Base-by-base conservation (phyloP, 2,113 vertebrate genomes). In the Lepisosteus osseus region DNA sequence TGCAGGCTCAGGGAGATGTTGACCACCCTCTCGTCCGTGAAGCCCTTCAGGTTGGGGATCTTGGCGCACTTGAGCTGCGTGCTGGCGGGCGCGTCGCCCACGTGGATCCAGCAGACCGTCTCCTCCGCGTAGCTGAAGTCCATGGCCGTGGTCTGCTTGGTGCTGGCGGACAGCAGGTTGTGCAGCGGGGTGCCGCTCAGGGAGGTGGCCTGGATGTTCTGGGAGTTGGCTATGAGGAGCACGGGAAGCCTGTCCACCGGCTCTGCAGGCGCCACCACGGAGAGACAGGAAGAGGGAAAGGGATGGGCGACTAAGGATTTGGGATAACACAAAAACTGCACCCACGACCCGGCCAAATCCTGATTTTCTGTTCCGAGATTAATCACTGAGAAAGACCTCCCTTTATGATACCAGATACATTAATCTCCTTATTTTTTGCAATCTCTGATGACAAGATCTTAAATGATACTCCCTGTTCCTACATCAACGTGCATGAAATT, bases 1-100 rank as follows among this genome's bases (percentile, higher is more conserved):
- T 99, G 95, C 15, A 99, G 86, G 74, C 95, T 99, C 85, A 99
- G 94, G 17, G 97, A 95, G 83, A 98, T 96, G 89, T 99, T 97
- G 85, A 99, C 92, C 74, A 89, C 92, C 9, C 90, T 85, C 74
- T 95, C 92, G 6, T 96, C 94, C 14, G 90, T 91, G 0, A 97
- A 95, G 5, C 86, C 88, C 84, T 98, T 98, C 68, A 97, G 90
- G 80, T 95, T 95, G 1, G 92, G 92, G 85, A 99, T 95, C 77
- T 86, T 95, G 88, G 95, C 96, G 1, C 97, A 99, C 81, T 97
- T 97, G 62, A 99, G 93, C 74, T 95, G 77, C 0, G 95, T 97
- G 79, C 94, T 91, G 43, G 93, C 76, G 0, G 95, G 92, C 0
- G 89, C 92, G 85, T 98, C 97, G 0, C 96, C 97, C 47, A 97